Conservation (phyloP, 2,888 invertebrate genomes). For the Agriopis marginaria region DNA sequence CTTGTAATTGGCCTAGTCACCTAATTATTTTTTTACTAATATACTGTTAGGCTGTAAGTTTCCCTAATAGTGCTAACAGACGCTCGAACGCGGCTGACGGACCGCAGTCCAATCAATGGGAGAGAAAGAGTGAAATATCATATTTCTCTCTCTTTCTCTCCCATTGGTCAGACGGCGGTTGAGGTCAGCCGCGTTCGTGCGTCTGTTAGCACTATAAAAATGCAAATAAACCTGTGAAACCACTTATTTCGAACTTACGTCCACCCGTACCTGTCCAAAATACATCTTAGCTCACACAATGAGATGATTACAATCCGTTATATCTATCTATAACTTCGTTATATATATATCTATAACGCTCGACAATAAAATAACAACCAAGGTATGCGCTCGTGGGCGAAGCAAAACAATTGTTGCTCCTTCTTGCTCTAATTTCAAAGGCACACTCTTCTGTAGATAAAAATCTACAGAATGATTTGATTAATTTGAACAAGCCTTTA, state of each 20-base stretch:
- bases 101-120: too few species aligned
- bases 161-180: too few species aligned
- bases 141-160: too few species aligned
- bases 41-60: too few species aligned
- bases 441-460: slow-evolving; percentile 70
- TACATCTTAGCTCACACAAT: slow-evolving; percentile 83
- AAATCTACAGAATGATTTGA: slow-evolving; percentile 80
- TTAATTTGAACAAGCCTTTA: slow-evolving; percentile 81
- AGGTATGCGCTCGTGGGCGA: slow-evolving; percentile 81
- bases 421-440: slow-evolving; percentile 84
- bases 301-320: slow-evolving; percentile 85
- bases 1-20: too few species aligned
- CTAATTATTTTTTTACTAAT: too few species aligned
- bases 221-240: not conserved
- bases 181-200: too few species aligned
- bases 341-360: slow-evolving; percentile 65
- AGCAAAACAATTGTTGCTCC: slow-evolving; percentile 81
- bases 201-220: too few species aligned
- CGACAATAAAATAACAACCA: slow-evolving; percentile 75
- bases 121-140: too few species aligned
- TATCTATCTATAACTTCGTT: slow-evolving; percentile 70
- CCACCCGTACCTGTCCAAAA: slow-evolving; percentile 58
- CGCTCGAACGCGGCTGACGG: too few species aligned
- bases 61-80: too few species aligned
- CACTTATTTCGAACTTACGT: slow-evolving; percentile 52